Conservation (phyloP, 2,113 vertebrate species). For the Carlito syrichta region DNA sequence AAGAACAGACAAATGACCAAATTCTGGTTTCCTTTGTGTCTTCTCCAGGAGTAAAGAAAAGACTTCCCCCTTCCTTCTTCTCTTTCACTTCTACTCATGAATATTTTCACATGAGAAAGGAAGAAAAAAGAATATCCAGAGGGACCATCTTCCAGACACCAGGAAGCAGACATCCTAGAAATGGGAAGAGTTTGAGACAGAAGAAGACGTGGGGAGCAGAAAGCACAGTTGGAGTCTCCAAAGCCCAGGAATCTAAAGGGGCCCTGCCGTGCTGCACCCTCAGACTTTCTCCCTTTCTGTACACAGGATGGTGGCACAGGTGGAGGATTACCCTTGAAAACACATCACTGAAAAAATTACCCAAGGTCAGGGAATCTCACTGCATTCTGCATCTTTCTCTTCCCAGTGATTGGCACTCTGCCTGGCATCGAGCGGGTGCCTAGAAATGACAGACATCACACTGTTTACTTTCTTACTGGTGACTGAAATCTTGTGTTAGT, state of each 20-base stretch:
- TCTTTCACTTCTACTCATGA: neutral
- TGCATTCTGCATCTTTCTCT: neutral
- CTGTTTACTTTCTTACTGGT: neutral
- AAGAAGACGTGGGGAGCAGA: neutral
- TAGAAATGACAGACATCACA: neutral
- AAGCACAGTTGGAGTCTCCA: neutral
- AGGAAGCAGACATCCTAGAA: neutral
- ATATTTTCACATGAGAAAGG: neutral
- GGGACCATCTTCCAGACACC: neutral
- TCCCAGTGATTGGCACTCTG: neutral
- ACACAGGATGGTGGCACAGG: rapidly evolving
- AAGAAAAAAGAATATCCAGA: neutral
- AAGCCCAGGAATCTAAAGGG: neutral
- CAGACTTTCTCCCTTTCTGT: neutral
- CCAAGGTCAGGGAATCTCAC: neutral
- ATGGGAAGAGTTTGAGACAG: neutral
- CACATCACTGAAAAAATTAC: neutral
- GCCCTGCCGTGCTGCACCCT: rapidly evolving
- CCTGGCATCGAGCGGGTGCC: neutral
- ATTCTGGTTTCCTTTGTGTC: neutral
- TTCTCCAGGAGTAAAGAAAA: neutral
- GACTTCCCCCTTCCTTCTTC: neutral
- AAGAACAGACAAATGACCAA: neutral
- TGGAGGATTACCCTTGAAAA: neutral
- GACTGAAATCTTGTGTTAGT: neutral